Conservation (phyloP, 2,797 vertebrate genomes). For the Eleutherodactylus coqui region DNA sequence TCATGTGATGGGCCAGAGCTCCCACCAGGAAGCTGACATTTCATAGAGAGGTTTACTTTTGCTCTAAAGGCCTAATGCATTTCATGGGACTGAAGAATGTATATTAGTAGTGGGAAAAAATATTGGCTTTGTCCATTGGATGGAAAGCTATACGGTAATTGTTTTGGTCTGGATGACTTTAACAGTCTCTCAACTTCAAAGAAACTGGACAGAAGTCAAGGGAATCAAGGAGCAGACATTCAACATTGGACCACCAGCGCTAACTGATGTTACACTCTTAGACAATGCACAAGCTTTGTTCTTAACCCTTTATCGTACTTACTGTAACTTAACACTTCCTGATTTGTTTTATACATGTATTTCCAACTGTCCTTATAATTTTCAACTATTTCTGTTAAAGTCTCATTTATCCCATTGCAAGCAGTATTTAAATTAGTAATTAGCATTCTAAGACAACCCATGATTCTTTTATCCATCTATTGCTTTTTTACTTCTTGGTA, state of each 20-base stretch:
- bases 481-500: not conserved
- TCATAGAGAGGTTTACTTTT: not conserved
- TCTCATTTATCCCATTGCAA: not conserved
- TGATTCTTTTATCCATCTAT: not conserved
- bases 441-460: not conserved
- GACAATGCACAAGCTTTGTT: not conserved
- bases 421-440: not conserved
- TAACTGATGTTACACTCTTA: not conserved
- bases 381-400: not conserved
- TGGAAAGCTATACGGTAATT: not conserved
- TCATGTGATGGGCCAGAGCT: slow-evolving; percentile 19
- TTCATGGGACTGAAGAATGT: slow-evolving; percentile 14
- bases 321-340: not conserved
- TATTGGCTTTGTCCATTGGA: not conserved
- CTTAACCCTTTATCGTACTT: not conserved
- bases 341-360: not conserved
- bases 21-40: slow-evolving; percentile 50
- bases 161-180: not conserved
- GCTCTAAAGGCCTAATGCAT: slow-evolving; percentile 3
- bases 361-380: not conserved
- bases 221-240: not conserved
- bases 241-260: slow-evolving; percentile 26
- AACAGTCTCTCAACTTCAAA: not conserved
- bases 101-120: not conserved
- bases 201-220: not conserved